Evolutionary conservation across 2,888 invertebrate genomes (phyloP).

Genomic region (Morpho achilles): DNA sequence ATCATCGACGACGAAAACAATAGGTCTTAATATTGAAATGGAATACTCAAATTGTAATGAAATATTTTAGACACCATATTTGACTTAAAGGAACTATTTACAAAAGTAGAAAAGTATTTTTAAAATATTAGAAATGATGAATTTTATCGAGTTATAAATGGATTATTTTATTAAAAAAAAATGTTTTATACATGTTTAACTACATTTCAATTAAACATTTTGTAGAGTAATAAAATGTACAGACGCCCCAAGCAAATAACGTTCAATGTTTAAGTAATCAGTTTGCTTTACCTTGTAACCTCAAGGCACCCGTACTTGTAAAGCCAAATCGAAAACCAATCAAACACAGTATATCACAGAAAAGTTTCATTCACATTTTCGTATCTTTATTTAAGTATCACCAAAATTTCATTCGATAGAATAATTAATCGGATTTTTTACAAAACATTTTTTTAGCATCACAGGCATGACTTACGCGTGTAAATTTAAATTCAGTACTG

Average conservation of each 20-base stretch:
- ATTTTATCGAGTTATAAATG: too few species aligned
- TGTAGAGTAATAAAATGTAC: not conserved
- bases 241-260: conserved; percentile 2
- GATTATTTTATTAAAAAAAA: too few species aligned
- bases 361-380: not conserved
- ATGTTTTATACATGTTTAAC: too few species aligned
- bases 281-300: conserved; percentile 9
- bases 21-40: too few species aligned
- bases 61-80: too few species aligned
- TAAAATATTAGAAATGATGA: too few species aligned
- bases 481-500: conserved; percentile 12
- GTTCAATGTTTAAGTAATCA: not conserved
- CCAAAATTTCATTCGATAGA: not conserved
- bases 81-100: too few species aligned
- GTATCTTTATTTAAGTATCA: not conserved
- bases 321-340: not conserved
- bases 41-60: too few species aligned
- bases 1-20: too few species aligned
- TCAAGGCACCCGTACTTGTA: not conserved
- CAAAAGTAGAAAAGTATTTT: too few species aligned
- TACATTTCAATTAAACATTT: too few species aligned
- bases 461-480: conserved; percentile 1
- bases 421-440: not conserved
- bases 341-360: not conserved
- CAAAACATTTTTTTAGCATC: not conserved